Base-by-base conservation (phyloP, 2,797 vertebrate species). In the Taenioides sp. region DNA sequence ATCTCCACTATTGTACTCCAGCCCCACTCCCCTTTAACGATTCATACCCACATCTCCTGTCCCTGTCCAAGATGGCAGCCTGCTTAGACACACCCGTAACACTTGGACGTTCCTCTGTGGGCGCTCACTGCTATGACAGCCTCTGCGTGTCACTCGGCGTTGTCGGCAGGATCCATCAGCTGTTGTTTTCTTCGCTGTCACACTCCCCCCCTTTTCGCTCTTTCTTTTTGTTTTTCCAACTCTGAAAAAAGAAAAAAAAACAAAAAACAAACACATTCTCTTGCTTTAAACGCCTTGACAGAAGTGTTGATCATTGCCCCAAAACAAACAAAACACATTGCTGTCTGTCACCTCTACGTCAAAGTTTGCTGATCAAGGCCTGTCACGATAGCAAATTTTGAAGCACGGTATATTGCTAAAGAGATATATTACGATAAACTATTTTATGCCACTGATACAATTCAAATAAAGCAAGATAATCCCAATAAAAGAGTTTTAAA, bases 261-360 rank as follows among this genome's bases (percentile, higher is more conserved):
- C 31, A 3, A 31, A 34, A 34, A 34, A 31, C 4, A 31, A 31
- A 31, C 27, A 7, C 20, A 49, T 50, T 31, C 2, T 31, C 31
- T 72, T 76, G 57, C 60, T 22, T 64, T 43, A 43, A 27, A 11
- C 54, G 37, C 78, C 72, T 60, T 31, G 67, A 81, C 73, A 75
- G 67, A 69, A 65, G 60, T 61, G 75, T 74, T 67, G 60, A 74
- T 80, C 78, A 63, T 31, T 31, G 63, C 61, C 59, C 71, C 37
- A 58, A 83, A 81, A 86, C 83, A 85, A 85, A 65, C 65, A 70
- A 75, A 77, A 85, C 58, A 5, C 34, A 71, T 37, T 70, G 72
- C 70, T 40, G 78, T 80, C 71, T 47, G 79, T 79, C 81, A 80
- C 67, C 83, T 57, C 80, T 83, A 82, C 77, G 83, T 87, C 81